These are phyloP conservation scores for Archegozetes longisetosus DNA, from an alignment of 1,140 invertebrate species.

Conservation along the genomic window DNA sequence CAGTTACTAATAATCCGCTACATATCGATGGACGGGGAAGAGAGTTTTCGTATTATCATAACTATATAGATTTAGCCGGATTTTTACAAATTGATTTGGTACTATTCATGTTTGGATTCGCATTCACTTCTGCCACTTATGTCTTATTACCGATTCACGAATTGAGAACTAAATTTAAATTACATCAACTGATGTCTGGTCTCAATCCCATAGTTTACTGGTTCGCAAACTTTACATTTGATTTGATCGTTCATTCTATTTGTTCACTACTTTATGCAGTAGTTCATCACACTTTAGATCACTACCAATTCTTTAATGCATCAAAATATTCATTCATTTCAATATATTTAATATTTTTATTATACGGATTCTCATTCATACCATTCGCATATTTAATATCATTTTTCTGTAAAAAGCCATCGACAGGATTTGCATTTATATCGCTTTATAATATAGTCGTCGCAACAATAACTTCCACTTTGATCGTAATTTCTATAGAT, in stretches of 20 bases:
- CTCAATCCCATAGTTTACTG: constrained; percentile 16
- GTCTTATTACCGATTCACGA: constrained; percentile 21
- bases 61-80: not conserved
- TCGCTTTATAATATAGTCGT: not conserved
- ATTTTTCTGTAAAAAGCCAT: constrained; percentile 13
- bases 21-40: not conserved
- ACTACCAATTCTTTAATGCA: constrained; percentile 6
- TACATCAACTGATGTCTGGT: constrained; percentile 22
- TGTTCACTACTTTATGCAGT: constrained; percentile 14
- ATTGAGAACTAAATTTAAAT: constrained; percentile 18
- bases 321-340: not conserved
- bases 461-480: not conserved
- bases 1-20: not conserved
- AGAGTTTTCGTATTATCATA: not conserved
- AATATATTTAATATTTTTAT: constrained; percentile 17
- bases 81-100: not conserved
- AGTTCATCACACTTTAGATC: constrained; percentile 10
- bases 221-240: constrained; percentile 18
- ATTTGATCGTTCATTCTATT: constrained; percentile 11
- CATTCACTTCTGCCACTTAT: constrained; percentile 8
- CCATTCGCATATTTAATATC: constrained; percentile 21
- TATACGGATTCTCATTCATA: constrained; percentile 20
- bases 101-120: not conserved
- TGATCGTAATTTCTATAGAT: too few relatives aligned
- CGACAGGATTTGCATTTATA: constrained; percentile 16